Conservation (phyloP, 2,113 vertebrate species). For the Notiomystis cincta region DNA sequence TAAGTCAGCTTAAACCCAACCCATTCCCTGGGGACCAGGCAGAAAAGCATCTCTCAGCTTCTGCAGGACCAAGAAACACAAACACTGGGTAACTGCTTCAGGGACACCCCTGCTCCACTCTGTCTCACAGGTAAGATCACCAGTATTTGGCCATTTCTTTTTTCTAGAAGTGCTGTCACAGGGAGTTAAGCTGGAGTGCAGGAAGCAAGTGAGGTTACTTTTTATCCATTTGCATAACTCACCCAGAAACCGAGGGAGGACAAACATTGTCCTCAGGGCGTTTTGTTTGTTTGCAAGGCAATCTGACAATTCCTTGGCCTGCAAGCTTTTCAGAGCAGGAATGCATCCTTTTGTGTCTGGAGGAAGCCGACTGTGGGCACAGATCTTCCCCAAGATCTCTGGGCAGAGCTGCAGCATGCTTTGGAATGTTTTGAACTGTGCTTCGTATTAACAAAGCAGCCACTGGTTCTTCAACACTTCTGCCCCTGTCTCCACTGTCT, state of each 20-base stretch:
- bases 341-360: conserved; percentile 5
- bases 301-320: not conserved
- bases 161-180: not conserved
- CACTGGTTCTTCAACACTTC: not conserved
- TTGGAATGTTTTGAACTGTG: not conserved
- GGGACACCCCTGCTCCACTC: not conserved
- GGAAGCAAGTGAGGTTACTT: not conserved
- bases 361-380: not conserved
- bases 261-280: not conserved
- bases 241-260: not conserved
- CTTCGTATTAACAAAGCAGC: accelerated
- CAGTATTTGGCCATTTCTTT: not conserved
- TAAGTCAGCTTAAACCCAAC: not conserved
- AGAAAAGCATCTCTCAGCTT: not conserved
- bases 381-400: not conserved
- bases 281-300: not conserved
- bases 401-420: not conserved
- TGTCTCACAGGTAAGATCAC: not conserved
- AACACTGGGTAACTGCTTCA: accelerated
- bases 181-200: not conserved
- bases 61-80: not conserved
- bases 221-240: not conserved
- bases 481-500: not conserved
- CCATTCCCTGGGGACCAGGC: not conserved
- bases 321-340: not conserved